phyloP scores from a whole-genome alignment of 2,888 invertebrate species.

The Venusia cambrica region DNA sequence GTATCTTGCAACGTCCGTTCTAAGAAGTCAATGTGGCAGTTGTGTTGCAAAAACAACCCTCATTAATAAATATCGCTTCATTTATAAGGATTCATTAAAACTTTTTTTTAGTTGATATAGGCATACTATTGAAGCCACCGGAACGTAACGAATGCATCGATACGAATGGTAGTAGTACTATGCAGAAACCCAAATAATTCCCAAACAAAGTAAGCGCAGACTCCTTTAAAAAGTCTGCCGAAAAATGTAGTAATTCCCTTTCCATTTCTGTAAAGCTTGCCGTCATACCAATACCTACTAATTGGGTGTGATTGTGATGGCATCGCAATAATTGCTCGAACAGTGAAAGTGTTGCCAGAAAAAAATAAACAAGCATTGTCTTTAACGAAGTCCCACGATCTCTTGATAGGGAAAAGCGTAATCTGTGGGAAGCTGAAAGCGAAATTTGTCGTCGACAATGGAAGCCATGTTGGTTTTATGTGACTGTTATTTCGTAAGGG shows the following conservation, averaged over 20 bases:
- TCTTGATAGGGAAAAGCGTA: slow-evolving; percentile 73
- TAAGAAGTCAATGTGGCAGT: too few relatives aligned
- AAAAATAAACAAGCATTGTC: slow-evolving; percentile 71
- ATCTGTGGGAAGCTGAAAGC: slow-evolving; percentile 73
- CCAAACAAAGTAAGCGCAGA: too few relatives aligned
- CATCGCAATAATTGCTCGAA: slow-evolving; percentile 52
- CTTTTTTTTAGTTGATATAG: too few relatives aligned
- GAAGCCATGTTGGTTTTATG: slow-evolving; percentile 36
- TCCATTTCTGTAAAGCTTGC: slow-evolving; percentile 10
- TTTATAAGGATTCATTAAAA: too few relatives aligned
- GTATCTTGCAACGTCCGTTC: too few relatives aligned
- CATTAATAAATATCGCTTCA: too few relatives aligned
- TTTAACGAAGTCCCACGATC: slow-evolving; percentile 67
- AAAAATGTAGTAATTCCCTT: slow-evolving; percentile 9
- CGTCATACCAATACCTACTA: slow-evolving; percentile 23
- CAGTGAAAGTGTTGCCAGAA: slow-evolving; percentile 70
- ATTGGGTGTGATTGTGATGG: slow-evolving; percentile 44
- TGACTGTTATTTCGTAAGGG: slow-evolving; percentile 34
- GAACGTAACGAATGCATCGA: too few relatives aligned
- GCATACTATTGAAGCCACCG: too few relatives aligned
- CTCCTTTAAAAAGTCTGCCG: too few relatives aligned
- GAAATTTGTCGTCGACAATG: slow-evolving; percentile 65
- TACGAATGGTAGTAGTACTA: too few relatives aligned
- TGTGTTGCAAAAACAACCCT: too few relatives aligned
- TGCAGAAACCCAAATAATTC: too few relatives aligned